Percentiles rank a stretch among this genome's conserved stretches.
Conservation (phyloP, 2,888 invertebrate genomes). For the Trilocha varians region DNA sequence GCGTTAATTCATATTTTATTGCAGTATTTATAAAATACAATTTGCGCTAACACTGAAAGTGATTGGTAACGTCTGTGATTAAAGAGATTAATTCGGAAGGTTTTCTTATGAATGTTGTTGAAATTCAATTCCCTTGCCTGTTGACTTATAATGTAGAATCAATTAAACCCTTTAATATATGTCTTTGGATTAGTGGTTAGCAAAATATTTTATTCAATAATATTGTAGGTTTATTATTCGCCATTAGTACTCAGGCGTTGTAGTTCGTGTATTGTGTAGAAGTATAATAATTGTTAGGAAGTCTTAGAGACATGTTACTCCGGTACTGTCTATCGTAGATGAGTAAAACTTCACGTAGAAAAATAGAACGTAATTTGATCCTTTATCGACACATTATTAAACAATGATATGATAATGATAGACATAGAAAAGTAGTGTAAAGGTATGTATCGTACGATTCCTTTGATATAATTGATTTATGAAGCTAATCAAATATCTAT, state of each 20-base stretch:
- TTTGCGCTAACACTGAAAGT: conserved; percentile 16
- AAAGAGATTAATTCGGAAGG: conserved; percentile 11
- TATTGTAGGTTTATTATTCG: background rate
- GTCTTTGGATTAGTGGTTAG: background rate
- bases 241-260: background rate
- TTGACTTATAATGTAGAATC: background rate
- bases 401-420: background rate
- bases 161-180: conserved; percentile 8
- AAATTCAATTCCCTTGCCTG: background rate
- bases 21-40: conserved; percentile 7
- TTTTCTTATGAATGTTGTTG: conserved; percentile 8
- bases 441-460: conserved; percentile 14
- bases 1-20: background rate
- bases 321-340: background rate
- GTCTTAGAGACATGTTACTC: background rate
- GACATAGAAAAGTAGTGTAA: background rate
- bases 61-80: conserved; percentile 19
- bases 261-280: background rate
- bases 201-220: background rate
- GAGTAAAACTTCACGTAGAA: background rate
- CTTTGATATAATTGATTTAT: conserved; percentile 26
- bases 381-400: background rate
- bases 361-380: background rate
- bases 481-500: conserved; percentile 15
- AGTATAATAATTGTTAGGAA: background rate